phyloP scores from a whole-genome alignment of 1,140 invertebrate species.

The Plodia interpunctella region DNA sequence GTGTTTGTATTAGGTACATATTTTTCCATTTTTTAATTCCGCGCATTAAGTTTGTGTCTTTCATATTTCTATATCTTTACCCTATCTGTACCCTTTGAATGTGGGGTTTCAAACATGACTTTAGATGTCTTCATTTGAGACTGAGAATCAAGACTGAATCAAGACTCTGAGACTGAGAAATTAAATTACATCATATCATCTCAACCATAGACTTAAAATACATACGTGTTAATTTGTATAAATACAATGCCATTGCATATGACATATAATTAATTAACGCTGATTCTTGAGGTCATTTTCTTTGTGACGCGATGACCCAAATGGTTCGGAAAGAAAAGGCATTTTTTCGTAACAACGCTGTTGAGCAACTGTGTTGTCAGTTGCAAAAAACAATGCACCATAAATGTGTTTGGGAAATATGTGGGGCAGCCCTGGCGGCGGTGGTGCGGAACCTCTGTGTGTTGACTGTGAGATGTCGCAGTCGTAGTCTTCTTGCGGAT shows the following conservation, averaged over 20 bases:
- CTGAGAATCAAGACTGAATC: no score
- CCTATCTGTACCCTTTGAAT: no score
- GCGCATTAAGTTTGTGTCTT: no score
- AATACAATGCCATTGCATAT: slow-evolving; percentile 8
- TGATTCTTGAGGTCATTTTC: slow-evolving; percentile 14
- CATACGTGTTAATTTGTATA: neutral
- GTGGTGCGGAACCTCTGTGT: slow-evolving; percentile 38
- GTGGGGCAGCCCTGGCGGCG: slow-evolving; percentile 49
- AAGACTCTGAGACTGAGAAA: neutral
- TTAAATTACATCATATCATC: neutral
- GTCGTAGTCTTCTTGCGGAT: slow-evolving; percentile 27
- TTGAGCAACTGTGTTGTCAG: slow-evolving; percentile 37
- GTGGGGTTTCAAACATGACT: no score
- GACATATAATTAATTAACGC: neutral
- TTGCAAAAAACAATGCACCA: slow-evolving; percentile 51
- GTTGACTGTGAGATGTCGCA: slow-evolving; percentile 30
- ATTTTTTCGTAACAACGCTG: slow-evolving; percentile 37
- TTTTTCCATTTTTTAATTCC: no score
- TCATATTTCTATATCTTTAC: no score
- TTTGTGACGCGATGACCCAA: slow-evolving; percentile 16
- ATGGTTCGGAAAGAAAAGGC: slow-evolving; percentile 24
- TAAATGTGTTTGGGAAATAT: slow-evolving; percentile 46
- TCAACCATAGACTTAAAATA: neutral
- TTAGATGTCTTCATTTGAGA: no score
- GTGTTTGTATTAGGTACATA: no score